Base-by-base conservation (phyloP, 2,113 vertebrate species). In the Chloebia gouldiae region DNA sequence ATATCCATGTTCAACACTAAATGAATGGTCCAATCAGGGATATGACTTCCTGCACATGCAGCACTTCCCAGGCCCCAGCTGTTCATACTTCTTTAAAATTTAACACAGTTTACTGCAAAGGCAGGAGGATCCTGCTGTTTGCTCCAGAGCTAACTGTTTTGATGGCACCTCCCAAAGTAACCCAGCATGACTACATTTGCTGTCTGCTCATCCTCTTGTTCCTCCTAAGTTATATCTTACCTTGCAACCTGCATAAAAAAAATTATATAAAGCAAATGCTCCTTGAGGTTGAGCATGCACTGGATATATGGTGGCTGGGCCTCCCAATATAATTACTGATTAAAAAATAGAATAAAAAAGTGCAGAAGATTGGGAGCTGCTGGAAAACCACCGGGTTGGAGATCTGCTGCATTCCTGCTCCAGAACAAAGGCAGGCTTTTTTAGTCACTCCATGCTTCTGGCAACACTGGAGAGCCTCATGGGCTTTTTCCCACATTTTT, bases 1-100 rank as follows among this genome's bases (percentile, higher is more conserved):
- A 39, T 2, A 64, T 15, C 8, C 30, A 16, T 4, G 4, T 24
- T 64, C 49, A 88, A 7, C n/a, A 31, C 28, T 8, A 24, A 49
- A 14, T 3, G 10, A 63, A 49, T 1, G 3, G 11, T 45, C 31
- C 59, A 73, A 19, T 21, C 77, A 80, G 14, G n/a, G 59, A 69
- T 7, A 4, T 15, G 49, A 6, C 24, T 30, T 45, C 20, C 17
- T 69, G 40, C 11, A 61, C 0, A 0, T 1, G 8, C 18, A 76
- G 40, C 6, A 19, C 9, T 35, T 44, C 7, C 6, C 59, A 88
- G 42, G 30, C 7, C 22, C 33, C 19, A 66, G 47, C 0, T 33
- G 35, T 59, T 73, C 54, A 50, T 15, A 27, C 7, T 61, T 50
- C 31, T 4, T 19, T 28, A 24, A 15, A 28, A 39, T 37, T 35